phyloP scores from a whole-genome alignment of 2,113 vertebrate species.

The Cnemophilus loriae region DNA sequence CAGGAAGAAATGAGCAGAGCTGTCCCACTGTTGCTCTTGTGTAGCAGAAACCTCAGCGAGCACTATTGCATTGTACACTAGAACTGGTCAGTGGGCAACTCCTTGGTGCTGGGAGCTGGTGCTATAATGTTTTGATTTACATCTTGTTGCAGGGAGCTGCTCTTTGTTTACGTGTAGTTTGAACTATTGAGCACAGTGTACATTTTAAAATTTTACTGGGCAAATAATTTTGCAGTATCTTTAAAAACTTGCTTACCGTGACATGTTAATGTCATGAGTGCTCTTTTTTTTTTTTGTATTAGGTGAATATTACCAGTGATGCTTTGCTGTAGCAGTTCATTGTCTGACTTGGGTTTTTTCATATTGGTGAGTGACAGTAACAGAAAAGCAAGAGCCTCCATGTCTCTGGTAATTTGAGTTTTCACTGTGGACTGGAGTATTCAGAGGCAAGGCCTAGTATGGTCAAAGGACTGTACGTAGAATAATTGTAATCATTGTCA shows the following conservation, averaged over 20 bases:
- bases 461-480: background rate
- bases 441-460: background rate
- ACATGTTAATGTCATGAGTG: background rate
- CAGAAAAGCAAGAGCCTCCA: slow-evolving; percentile 34
- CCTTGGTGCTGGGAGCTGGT: slow-evolving; percentile 69
- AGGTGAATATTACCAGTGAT: background rate
- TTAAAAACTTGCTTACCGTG: background rate
- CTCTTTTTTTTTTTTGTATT: background rate
- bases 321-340: slow-evolving; percentile 22
- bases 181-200: slow-evolving; percentile 48
- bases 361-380: slow-evolving; percentile 32
- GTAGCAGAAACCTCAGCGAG: slow-evolving; percentile 55
- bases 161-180: slow-evolving; percentile 52
- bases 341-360: background rate
- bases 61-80: slow-evolving; percentile 36
- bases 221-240: background rate
- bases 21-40: background rate
- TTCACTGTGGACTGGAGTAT: slow-evolving; percentile 18
- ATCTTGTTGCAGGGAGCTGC: slow-evolving; percentile 47
- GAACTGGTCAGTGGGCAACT: slow-evolving; percentile 50
- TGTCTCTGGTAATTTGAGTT: background rate
- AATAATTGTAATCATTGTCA: background rate
- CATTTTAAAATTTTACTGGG: slow-evolving; percentile 12
- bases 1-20: background rate
- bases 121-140: slow-evolving; percentile 54